phyloP scores from a whole-genome alignment of 2,888 invertebrate species.

The Clistopyga incitator region DNA sequence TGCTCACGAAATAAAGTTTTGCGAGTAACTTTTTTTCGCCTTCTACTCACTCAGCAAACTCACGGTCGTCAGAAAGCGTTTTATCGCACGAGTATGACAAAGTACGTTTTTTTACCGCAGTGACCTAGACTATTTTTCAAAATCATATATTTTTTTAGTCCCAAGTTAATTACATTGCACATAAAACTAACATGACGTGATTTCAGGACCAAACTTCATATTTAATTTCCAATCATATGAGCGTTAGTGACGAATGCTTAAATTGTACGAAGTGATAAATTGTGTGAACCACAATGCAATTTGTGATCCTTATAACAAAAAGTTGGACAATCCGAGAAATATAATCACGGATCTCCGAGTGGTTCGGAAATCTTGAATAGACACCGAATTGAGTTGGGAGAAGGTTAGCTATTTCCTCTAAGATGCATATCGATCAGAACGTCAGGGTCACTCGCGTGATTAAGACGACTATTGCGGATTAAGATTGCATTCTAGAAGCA shows the following conservation, averaged over 20 bases:
- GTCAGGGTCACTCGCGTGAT: slow-evolving; percentile 47
- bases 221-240: not conserved
- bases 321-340: not conserved
- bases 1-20: too few species aligned
- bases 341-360: not conserved
- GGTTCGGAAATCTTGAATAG: not conserved
- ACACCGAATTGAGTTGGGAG: not conserved
- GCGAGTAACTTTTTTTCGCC: too few species aligned
- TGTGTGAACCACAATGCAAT: not conserved
- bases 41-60: too few species aligned
- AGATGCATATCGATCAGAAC: slow-evolving; percentile 37
- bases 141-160: too few species aligned
- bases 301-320: not conserved
- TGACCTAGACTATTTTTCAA: too few species aligned
- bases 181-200: not conserved
- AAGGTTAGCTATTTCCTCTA: slow-evolving; percentile 21
- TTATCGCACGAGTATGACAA: too few species aligned
- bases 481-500: slow-evolving; percentile 48
- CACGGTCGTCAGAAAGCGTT: too few species aligned
- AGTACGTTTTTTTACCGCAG: too few species aligned
- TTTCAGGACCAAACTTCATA: not conserved
- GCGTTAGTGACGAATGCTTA: not conserved
- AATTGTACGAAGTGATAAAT: not conserved
- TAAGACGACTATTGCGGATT: slow-evolving; percentile 57
- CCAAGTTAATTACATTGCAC: too few species aligned